Evolutionary conservation across 2,888 invertebrate species (phyloP), one percentile per base, ranked within the genome.

Genomic region (Acrobasis consociella): DNA sequence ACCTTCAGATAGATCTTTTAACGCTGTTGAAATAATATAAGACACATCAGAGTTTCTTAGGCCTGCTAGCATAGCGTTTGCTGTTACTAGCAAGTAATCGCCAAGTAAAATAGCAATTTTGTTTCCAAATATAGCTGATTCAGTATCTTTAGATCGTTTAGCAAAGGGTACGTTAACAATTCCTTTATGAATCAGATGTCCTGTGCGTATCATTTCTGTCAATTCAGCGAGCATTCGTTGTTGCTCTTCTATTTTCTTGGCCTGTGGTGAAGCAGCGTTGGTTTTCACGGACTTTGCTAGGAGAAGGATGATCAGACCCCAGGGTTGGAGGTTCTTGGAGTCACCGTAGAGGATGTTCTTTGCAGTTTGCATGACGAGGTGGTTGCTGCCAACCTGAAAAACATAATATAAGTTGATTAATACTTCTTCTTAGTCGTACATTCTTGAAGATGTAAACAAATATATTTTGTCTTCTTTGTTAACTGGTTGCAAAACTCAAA

Each of bases 191-290:
- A 97, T 96, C 31, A 97, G 88, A 78, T 97, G 96, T 31, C 97
- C 96, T 0, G 97, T 97, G 74, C 97, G 93, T 69, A 97, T 97
- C 96, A 97, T 96, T 88, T 97, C 97, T 0, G 96, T 96, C 0
- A 97, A 94, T 88, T 97, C 93, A 0, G 93, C 93, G 0, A 93
- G 69, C 0, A 85, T 81, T 69, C 91, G 74, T 10, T 91, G 95
- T 22, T 85, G 78, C 63, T 92, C 88, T 59, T 95, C 86, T 81
- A 93, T 74, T 68, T 94, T 94, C 82, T 95, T 93, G 49, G 94
- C 93, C 66, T 94, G 93, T 9, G 93, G 93, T 5, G 93, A 76
- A 91, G 94, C 94, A 8, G 87, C 64, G 90, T 94, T 67, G 9
- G 95, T 96, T 65, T 80, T 86, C 0, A 90, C 87, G 0, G 97